phyloP scores from a whole-genome alignment of 2,888 invertebrate genomes.

The Eustalomyia histrio region DNA sequence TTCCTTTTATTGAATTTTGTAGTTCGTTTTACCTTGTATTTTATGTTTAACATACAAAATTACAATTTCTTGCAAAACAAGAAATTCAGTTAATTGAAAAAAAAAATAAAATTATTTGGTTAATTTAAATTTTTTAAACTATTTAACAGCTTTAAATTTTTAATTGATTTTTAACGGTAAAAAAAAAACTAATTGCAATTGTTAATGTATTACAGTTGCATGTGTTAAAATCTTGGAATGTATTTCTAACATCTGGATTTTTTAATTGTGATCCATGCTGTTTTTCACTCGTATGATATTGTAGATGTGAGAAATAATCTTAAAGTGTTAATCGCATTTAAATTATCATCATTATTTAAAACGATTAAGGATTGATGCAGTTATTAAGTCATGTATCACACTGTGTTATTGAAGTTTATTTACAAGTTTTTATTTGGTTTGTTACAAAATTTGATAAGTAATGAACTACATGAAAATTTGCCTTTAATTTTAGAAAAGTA shows the following conservation, averaged over 20 bases:
- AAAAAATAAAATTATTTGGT: background rate
- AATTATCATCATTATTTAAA: slow-evolving; percentile 16
- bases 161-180: slow-evolving; percentile 4
- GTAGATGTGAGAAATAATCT: slow-evolving; percentile 19
- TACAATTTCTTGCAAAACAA: background rate
- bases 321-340: slow-evolving; percentile 33
- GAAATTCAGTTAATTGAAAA: background rate
- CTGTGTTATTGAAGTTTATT: background rate
- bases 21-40: background rate
- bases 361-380: background rate
- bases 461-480: too few species aligned
- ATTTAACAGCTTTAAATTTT: background rate
- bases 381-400: background rate
- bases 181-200: background rate
- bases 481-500: too few species aligned
- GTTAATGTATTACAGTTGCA: background rate
- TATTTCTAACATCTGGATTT: background rate
- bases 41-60: background rate
- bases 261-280: background rate
- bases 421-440: background rate
- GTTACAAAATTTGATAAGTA: background rate
- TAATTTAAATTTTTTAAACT: background rate
- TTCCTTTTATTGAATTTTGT: slow-evolving; percentile 50
- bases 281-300: too few species aligned
- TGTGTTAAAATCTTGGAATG: background rate